phyloP scores from a whole-genome alignment of 1,140 invertebrate species.

The Solenopsis fugax region DNA sequence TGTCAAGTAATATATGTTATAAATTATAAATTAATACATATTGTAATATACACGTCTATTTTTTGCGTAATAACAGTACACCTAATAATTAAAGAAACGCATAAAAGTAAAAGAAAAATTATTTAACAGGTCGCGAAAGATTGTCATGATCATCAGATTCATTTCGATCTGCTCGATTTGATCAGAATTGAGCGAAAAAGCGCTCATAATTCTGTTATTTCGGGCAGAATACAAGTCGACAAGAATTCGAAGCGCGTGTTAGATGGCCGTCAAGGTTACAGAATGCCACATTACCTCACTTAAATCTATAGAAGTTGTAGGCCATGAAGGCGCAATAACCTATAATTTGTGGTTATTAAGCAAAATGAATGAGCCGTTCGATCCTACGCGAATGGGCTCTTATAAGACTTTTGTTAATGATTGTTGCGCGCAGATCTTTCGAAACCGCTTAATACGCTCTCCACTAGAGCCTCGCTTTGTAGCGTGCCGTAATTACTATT shows the following conservation, averaged over 20 bases:
- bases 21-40: not conserved
- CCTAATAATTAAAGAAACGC: not conserved
- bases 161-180: not conserved
- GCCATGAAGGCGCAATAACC: constrained; percentile 79
- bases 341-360: constrained; percentile 84
- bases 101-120: not conserved
- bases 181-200: not conserved
- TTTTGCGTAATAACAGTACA: not conserved
- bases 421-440: constrained; percentile 53
- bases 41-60: not conserved
- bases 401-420: constrained; percentile 78
- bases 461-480: constrained; percentile 27
- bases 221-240: not conserved
- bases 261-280: constrained; percentile 73
- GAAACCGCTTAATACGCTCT: constrained; percentile 60
- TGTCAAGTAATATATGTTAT: not conserved
- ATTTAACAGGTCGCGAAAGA: not conserved
- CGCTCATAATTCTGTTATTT: constrained; percentile 13
- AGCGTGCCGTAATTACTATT: constrained; percentile 38
- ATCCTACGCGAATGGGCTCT: constrained; percentile 80
- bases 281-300: constrained; percentile 69
- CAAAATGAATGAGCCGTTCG: constrained; percentile 78
- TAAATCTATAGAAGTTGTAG: constrained; percentile 78
- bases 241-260: constrained; percentile 52
- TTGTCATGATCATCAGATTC: not conserved